Conservation (phyloP, 2,888 invertebrate species). For the Aporophyla nigra region DNA sequence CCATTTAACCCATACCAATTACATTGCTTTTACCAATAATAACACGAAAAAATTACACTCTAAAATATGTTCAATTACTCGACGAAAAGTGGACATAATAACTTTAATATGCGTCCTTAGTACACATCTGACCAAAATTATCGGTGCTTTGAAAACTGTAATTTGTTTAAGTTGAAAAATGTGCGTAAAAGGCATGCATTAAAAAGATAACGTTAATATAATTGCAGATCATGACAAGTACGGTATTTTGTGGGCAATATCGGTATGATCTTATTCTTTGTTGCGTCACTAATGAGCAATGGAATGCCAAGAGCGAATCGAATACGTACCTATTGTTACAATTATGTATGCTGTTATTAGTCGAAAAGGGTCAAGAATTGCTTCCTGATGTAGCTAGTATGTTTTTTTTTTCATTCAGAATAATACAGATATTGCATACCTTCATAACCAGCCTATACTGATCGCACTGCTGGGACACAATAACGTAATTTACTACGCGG, state of each 20-base stretch:
- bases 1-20: conserved; percentile 75
- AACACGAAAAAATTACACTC: conserved; percentile 80
- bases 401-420: neutral
- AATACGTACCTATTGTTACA: conserved; percentile 43
- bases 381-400: neutral
- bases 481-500: no score
- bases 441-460: no score
- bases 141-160: conserved; percentile 83
- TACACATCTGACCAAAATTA: conserved; percentile 82
- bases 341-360: conserved; percentile 40
- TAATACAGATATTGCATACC: no score
- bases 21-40: conserved; percentile 85
- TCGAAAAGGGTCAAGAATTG: conserved; percentile 5
- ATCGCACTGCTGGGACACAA: no score
- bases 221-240: conserved; percentile 66
- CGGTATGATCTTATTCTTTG: conserved; percentile 49
- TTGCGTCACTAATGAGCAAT: conserved; percentile 59
- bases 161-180: conserved; percentile 79
- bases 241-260: conserved; percentile 63
- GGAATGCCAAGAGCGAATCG: conserved; percentile 51
- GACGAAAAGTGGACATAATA: conserved; percentile 84
- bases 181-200: conserved; percentile 69
- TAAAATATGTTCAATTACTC: conserved; percentile 86
- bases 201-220: conserved; percentile 65
- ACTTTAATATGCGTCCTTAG: conserved; percentile 83